Conservation (phyloP, 2,113 vertebrate genomes). For the Okapia johnstoni region DNA sequence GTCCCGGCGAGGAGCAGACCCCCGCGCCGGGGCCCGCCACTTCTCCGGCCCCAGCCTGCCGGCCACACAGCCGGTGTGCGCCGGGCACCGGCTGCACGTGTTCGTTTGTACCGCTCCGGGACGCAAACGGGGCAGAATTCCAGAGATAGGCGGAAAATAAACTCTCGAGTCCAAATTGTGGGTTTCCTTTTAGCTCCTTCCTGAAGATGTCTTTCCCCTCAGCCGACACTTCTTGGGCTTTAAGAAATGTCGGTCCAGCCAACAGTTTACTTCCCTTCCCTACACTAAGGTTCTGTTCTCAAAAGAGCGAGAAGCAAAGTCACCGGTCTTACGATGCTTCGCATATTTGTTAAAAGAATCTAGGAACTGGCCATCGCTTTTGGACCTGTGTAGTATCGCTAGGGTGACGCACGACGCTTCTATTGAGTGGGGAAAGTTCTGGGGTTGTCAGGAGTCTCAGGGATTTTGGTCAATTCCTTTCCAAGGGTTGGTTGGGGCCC, state of each 20-base stretch:
- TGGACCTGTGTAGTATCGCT: background rate
- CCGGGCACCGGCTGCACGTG: background rate
- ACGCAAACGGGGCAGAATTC: background rate
- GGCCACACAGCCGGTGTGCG: fast-evolving
- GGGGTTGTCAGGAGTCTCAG: background rate
- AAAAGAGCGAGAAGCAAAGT: background rate
- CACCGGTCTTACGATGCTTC: background rate
- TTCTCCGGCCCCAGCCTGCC: background rate
- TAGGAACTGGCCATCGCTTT: background rate
- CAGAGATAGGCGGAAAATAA: background rate
- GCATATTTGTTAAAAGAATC: background rate
- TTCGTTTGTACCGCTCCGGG: background rate
- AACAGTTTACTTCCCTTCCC: background rate
- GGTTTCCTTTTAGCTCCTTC: background rate
- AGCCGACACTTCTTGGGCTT: background rate
- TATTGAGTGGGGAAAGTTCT: background rate
- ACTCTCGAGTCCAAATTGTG: background rate
- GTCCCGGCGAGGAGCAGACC: background rate
- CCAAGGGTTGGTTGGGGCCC: background rate
- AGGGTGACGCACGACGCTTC: background rate
- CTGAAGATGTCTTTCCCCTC: background rate
- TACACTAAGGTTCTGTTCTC: background rate
- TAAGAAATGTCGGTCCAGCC: background rate
- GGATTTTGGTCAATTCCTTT: background rate
- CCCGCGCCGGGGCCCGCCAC: background rate